Evolutionary conservation across 2,888 invertebrate genomes (phyloP).

Genomic region (Amblyjoppa fuscipennis): DNA sequence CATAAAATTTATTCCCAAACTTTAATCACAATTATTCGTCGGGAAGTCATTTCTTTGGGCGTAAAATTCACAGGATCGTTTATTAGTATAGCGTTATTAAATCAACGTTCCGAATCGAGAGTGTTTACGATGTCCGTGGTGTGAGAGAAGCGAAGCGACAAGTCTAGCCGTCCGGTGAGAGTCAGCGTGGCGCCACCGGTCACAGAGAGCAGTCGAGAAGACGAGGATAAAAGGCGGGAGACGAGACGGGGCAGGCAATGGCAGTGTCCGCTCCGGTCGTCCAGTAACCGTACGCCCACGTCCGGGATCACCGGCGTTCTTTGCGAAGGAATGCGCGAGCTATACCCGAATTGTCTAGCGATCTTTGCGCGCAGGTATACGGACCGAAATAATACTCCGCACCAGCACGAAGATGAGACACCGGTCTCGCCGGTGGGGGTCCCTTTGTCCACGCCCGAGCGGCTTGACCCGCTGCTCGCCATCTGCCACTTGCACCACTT

Average conservation of each 20-base stretch:
- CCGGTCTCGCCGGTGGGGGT: neutral
- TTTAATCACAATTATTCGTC: no score
- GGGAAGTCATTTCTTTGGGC: no score
- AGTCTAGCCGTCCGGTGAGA: no score
- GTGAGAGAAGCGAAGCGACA: no score
- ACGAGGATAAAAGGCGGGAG: no score
- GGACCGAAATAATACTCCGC: neutral
- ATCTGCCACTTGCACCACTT: slow-evolving; percentile 44
- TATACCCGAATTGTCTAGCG: slow-evolving; percentile 7
- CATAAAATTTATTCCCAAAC: no score
- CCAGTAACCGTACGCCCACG: neutral
- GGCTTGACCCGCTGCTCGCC: slow-evolving; percentile 56
- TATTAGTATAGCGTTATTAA: no score
- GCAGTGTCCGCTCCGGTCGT: neutral
- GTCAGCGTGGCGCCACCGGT: no score
- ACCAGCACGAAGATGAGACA: slow-evolving; percentile 8
- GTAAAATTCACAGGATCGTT: no score
- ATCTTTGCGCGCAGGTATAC: neutral
- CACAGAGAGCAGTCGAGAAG: no score
- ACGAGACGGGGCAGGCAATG: neutral
- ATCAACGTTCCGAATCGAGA: no score
- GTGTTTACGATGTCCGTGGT: no score
- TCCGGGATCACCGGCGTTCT: slow-evolving; percentile 11
- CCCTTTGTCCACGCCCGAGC: slow-evolving; percentile 22
- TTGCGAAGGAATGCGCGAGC: slow-evolving; percentile 39